phyloP scores from a whole-genome alignment of 2,888 invertebrate species.

The Acleris laterana region DNA sequence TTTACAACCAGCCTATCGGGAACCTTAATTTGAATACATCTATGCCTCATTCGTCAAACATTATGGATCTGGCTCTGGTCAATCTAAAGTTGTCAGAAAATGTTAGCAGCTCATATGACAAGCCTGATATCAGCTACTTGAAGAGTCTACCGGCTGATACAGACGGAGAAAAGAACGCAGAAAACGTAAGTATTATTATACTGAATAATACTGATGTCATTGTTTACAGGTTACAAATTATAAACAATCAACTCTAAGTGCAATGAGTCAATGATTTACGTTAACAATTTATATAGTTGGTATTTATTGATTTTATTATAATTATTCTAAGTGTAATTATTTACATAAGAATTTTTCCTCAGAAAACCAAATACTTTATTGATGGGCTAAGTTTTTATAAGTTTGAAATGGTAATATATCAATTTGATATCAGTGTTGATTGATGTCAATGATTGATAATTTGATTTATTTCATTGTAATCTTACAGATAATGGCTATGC shows the following conservation, averaged over 20 bases:
- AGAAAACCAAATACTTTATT: too few species aligned
- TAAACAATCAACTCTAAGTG: too few species aligned
- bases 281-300: too few species aligned
- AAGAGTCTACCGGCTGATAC: slow-evolving; percentile 71
- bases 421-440: too few species aligned
- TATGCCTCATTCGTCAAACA: slow-evolving; percentile 82
- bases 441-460: not conserved
- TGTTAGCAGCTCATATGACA: slow-evolving; percentile 76
- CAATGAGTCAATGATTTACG: too few species aligned
- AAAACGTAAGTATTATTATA: slow-evolving; percentile 82
- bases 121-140: slow-evolving; percentile 73
- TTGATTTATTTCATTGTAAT: not conserved
- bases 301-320: too few species aligned
- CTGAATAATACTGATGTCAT: not conserved
- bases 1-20: slow-evolving; percentile 73
- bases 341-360: too few species aligned
- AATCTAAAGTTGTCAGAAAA: slow-evolving; percentile 87
- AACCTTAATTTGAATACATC: slow-evolving; percentile 79
- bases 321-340: too few species aligned
- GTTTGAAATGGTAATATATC: too few species aligned
- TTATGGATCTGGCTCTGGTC: slow-evolving; percentile 86
- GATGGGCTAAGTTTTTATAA: too few species aligned
- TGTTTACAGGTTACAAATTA: not conserved
- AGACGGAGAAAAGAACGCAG: slow-evolving; percentile 84
- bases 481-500: slow-evolving; percentile 74